Evolutionary conservation across 2,888 invertebrate species (phyloP), one percentile per base, ranked within the genome.

Genomic region (Gymnosoma rotundatum): DNA sequence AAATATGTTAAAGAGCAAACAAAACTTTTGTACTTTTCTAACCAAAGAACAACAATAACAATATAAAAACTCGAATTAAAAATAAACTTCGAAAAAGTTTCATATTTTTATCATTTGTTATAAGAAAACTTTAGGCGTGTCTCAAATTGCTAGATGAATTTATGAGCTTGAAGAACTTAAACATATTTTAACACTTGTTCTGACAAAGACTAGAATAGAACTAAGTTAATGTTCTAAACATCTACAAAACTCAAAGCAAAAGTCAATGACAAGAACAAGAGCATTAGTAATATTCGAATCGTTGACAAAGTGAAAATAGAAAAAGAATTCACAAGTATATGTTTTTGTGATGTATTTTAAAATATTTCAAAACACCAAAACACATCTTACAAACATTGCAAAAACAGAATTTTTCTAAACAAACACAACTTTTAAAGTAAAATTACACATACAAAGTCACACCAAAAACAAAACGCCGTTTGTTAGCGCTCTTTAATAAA

Each of bases 1-100:
- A 70, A 69, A 78, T 69, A 69, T 69, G 69, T 61, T 69, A 32
- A 4, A 61, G 48, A 54, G 48, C 78, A 70, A 61, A 63, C 54
- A 63, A n/a, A 70, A 70, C 54, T 70, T 63, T 56, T 70, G 0
- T 48, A 16, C n/a, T 38, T 25, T 36, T 21, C 38, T 12, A 64
- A 36, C n/a, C n/a, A 58, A 58, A 16, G 0, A 70, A 56, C 6
- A 45, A 58, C 1, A 45, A 25, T 2, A 18, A 67, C 4, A 56
- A 12, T 0, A 45, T 18, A 70, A 18, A 45, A 0, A 32, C 32
- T 10, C 48, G 32, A 8, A 7, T 32, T 25, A n/a, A 48, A 7
- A 8, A 12, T n/a, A 56, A 5, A 18, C n/a, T 56, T 45, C 25
- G 45, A 36, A 69, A 69, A 78, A 69, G 48, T 69, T 69, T 78